phyloP scores from a whole-genome alignment of 2,797 vertebrate species.

The Sebastiscus tertius region DNA sequence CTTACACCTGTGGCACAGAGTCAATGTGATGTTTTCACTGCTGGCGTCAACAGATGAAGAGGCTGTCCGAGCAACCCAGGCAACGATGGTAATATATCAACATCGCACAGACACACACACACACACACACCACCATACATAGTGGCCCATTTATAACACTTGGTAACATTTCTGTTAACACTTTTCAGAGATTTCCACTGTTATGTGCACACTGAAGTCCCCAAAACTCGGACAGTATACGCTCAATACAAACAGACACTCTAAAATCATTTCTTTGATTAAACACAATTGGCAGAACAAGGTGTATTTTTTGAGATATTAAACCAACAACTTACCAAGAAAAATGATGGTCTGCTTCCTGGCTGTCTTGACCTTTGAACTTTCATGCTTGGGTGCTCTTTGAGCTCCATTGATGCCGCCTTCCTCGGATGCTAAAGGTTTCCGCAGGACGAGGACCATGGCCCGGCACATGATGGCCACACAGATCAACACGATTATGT shows the following conservation, averaged over 20 bases:
- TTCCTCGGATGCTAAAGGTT: constrained; percentile 61
- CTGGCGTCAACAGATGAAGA: constrained; percentile 13
- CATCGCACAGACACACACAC: constrained; percentile 6
- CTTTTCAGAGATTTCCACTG: neutral
- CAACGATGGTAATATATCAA: neutral
- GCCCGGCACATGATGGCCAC: constrained; percentile 93
- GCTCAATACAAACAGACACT: neutral
- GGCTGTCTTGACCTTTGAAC: constrained; percentile 78
- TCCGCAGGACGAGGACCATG: constrained; percentile 88
- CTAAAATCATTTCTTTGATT: neutral
- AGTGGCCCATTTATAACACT: neutral
- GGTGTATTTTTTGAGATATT: neutral
- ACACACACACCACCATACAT: neutral
- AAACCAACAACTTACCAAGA: constrained; percentile 85
- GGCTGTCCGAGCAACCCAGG: neutral
- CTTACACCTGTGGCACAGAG: constrained; percentile 5
- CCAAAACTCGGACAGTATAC: neutral
- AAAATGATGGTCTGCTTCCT: constrained; percentile 93
- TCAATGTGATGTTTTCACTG: neutral
- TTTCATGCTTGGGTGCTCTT: constrained; percentile 74
- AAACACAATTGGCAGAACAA: neutral
- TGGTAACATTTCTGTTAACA: neutral
- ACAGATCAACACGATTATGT: constrained; percentile 84
- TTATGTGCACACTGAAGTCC: neutral
- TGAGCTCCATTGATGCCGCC: neutral